These are phyloP conservation scores for Cyprinodon variegatus DNA, from an alignment of 2,113 vertebrate species.

Conservation along the genomic window DNA sequence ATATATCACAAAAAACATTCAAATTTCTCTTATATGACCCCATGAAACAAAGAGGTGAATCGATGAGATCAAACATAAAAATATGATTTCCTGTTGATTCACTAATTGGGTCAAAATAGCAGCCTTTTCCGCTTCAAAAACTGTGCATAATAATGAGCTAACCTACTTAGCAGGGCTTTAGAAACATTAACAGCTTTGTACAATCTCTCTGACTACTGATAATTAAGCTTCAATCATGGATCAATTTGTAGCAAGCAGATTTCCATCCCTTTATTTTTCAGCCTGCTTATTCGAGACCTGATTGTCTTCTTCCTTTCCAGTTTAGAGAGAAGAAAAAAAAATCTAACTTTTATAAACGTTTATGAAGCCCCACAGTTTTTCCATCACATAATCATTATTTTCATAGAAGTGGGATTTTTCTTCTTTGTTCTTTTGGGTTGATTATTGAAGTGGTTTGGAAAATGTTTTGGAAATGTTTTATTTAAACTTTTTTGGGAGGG, in stretches of 20 bases:
- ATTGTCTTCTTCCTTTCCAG: conserved; percentile 29
- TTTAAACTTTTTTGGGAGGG: no score
- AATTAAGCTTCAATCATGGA: conserved; percentile 54
- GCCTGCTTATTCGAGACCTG: conserved; percentile 23
- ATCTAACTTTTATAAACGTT: conserved; percentile 1
- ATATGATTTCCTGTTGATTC: conserved; percentile 10
- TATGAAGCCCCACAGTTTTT: not conserved
- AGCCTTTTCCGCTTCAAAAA: conserved; percentile 18
- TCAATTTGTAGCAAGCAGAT: conserved; percentile 28
- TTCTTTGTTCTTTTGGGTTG: not conserved
- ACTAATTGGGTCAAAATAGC: conserved; percentile 11
- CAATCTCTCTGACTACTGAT: conserved; percentile 36
- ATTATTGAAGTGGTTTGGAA: no score
- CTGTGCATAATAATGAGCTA: conserved; percentile 28
- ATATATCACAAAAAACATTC: not conserved
- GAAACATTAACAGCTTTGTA: conserved; percentile 40
- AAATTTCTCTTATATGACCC: no score
- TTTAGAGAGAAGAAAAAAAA: conserved; percentile 28
- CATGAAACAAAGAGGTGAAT: no score
- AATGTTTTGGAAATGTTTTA: no score
- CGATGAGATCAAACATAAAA: no score
- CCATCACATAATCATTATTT: not conserved
- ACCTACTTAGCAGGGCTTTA: conserved; percentile 23
- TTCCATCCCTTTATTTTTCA: conserved; percentile 19
- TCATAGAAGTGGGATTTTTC: not conserved